Evolutionary conservation across 2,797 vertebrate genomes (phyloP).

Genomic region (Anomalospiza imberbis): DNA sequence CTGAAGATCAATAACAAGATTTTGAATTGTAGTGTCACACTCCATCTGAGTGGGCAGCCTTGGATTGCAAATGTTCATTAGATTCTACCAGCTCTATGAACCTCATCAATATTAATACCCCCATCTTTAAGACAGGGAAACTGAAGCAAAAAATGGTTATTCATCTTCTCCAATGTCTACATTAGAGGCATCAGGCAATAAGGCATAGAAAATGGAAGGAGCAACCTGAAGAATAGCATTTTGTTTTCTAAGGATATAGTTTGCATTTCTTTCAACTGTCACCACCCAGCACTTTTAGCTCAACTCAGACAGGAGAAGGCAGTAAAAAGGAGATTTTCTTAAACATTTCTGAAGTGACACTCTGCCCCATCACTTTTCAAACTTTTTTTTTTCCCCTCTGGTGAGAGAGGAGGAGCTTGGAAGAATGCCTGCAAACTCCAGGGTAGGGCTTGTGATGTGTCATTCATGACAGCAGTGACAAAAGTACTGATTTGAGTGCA

Average conservation of each 20-base stretch:
- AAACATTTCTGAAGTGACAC: neutral
- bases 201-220: neutral
- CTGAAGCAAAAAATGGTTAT: constrained; percentile 7
- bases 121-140: constrained; percentile 4
- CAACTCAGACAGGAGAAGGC: neutral
- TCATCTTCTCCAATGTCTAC: neutral
- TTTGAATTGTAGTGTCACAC: constrained; percentile 35
- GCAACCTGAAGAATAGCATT: neutral
- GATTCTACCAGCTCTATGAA: constrained; percentile 25
- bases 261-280: constrained; percentile 13
- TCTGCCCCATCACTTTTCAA: neutral
- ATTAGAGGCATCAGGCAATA: neutral
- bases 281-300: neutral
- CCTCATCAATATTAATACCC: constrained; percentile 51
- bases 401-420: neutral
- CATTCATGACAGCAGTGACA: neutral
- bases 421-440: neutral
- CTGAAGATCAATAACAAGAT: constrained; percentile 25
- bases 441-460: neutral
- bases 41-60: neutral
- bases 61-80: neutral
- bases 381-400: neutral
- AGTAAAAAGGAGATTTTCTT: neutral
- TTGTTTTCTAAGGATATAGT: constrained; percentile 8
- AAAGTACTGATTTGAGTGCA: neutral